Evolutionary conservation across 2,888 invertebrate species (phyloP).

Genomic region (Athrips mouffetella): DNA sequence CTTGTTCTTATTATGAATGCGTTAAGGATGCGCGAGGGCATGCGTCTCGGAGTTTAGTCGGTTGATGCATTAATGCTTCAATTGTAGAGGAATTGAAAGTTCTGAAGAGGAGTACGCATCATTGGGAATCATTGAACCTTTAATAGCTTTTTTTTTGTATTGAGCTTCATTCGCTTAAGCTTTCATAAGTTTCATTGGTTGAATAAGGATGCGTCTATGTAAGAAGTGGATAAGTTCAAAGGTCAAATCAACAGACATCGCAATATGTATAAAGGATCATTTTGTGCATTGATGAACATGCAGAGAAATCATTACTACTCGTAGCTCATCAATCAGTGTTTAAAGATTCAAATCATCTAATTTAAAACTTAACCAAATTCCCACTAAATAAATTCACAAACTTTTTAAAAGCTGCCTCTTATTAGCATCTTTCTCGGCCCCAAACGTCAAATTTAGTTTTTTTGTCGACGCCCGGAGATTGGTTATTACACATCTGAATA

Average conservation of each 20-base stretch:
- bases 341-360: no score
- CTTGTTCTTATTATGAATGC: conserved; percentile 73
- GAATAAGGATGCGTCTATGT: no score
- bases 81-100: conserved; percentile 7
- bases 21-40: conserved; percentile 74
- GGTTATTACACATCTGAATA: conserved; percentile 77
- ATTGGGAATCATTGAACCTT: neutral
- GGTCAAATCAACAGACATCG: no score
- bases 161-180: no score
- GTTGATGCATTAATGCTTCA: conserved; percentile 74
- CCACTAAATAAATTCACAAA: neutral
- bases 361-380: neutral
- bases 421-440: conserved; percentile 5
- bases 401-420: neutral
- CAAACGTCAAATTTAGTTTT: conserved; percentile 32
- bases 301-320: no score
- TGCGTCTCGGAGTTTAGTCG: conserved; percentile 75
- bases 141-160: neutral
- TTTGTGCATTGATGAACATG: no score
- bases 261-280: no score
- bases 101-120: neutral
- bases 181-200: no score
- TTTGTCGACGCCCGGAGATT: conserved; percentile 72
- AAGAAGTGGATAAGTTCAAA: no score
- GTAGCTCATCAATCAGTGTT: no score